Percentiles rank a stretch among this genome's conserved stretches.
Evolutionary conservation across 2,113 vertebrate species (phyloP).

Genomic region (Epinephelus fuscoguttatus): DNA sequence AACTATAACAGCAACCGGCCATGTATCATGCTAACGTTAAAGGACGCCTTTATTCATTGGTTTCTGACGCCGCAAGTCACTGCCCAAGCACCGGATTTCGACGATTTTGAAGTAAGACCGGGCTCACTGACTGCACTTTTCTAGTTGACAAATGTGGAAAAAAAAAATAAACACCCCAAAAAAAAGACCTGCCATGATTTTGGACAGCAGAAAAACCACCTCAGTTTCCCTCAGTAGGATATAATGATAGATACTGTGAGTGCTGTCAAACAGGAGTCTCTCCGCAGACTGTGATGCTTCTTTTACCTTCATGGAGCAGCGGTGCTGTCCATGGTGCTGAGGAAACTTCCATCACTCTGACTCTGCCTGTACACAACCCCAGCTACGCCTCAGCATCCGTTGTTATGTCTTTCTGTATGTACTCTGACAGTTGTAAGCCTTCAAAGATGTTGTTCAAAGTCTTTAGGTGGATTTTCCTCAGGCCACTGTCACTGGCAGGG

Average conservation of each 20-base stretch:
- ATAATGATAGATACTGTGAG: neutral
- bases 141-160: neutral
- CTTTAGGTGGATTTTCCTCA: conserved; percentile 33
- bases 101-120: too few species aligned
- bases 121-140: too few species aligned
- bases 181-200: neutral
- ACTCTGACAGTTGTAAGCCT: neutral
- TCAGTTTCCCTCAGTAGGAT: neutral
- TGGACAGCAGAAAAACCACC: conserved; percentile 1
- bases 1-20: too few species aligned
- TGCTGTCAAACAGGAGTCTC: conserved; percentile 13
- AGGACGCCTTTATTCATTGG: too few species aligned
- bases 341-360: neutral
- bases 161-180: neutral
- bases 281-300: neutral
- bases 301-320: neutral
- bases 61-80: too few species aligned
- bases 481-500: conserved; percentile 13
- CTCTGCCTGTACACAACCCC: neutral
- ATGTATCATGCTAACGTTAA: too few species aligned
- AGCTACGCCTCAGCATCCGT: neutral
- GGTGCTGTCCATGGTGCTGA: conserved; percentile 68
- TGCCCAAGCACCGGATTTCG: too few species aligned
- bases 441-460: conserved; percentile 31
- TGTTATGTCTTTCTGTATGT: neutral